Base-by-base conservation (phyloP, 2,888 invertebrate species). In the Eucera pruinosa region DNA sequence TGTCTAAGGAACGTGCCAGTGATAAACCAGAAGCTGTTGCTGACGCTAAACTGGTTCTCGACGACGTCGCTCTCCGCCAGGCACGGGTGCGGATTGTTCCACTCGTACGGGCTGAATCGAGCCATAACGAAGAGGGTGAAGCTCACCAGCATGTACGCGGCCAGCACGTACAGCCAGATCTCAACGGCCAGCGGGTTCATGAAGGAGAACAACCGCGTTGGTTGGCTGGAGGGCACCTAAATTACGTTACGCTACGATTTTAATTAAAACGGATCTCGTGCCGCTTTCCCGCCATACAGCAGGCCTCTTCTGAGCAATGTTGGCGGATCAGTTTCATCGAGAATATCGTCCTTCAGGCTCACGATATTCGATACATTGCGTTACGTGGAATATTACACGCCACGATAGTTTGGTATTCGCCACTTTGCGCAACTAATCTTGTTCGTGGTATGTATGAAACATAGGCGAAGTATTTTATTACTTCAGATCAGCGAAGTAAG, bases 61-160 rank as follows among this genome's bases (percentile, higher is more conserved):
- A 97, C 95, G 80, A 97, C 95, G 92, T 98, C 97, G 54, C 96
- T 96, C 89, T 97, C 96, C 82, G 96, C 96, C 20, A 96, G 95
- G 89, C 97, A 97, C 0, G 96, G 96, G 89, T 97, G 95, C 6
- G 95, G 95, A 91, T 96, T 96, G 88, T 97, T 96, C 97, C 98
- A 98, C 93, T 99, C 99, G 92, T 98, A 98, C 0, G 99, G 99
- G 36, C 97, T 98, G 93, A 99, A 99, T 82, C 98, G 94, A 7
- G 99, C 99, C 95, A 99, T 97, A 66, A 99, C 97, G 93, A 98
- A 99, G 86, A 99, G 94, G 0, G 98, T 97, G 92, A 97, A 97
- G 27, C 97, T 97, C 80, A 99, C 98, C 84, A 98, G 94, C 84
- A 98, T 95, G 93, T 99, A 99, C 18, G 98, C 98, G 25, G 97